phyloP scores from a whole-genome alignment of 2,113 vertebrate genomes.

The Uropsilus gracilis region DNA sequence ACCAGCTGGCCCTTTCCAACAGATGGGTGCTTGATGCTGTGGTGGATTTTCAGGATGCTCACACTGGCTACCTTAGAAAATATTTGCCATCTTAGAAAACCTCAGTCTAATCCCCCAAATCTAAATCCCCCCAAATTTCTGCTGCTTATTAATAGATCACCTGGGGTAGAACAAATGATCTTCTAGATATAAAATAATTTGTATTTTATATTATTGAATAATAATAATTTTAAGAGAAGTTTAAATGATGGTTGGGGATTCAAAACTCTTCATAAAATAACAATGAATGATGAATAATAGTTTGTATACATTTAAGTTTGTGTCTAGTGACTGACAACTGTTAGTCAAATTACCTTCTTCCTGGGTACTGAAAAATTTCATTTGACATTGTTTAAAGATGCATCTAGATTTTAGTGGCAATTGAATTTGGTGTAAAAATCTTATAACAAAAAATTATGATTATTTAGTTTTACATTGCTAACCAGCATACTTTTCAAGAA shows the following conservation, averaged over 20 bases:
- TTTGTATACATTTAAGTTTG: background rate
- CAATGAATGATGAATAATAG: background rate
- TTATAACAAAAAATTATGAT: background rate
- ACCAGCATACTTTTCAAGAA: background rate
- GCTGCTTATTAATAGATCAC: background rate
- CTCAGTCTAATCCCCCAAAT: background rate
- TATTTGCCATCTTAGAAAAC: background rate
- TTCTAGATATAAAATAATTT: background rate
- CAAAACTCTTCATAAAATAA: background rate
- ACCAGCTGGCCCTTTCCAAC: constrained; percentile 53
- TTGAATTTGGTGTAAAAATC: background rate
- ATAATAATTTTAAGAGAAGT: constrained; percentile 2
- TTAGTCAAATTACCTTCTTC: background rate
- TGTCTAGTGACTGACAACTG: background rate
- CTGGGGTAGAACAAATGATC: background rate
- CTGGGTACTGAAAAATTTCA: background rate
- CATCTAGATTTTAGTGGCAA: background rate
- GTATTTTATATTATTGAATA: background rate
- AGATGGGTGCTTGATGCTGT: background rate
- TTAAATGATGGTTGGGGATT: background rate
- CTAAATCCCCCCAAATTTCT: constrained; percentile 6
- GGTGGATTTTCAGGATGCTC: background rate
- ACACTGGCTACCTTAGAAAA: background rate
- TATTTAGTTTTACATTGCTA: constrained; percentile 15
- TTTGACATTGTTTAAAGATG: background rate